Percentiles rank a stretch among this genome's conserved stretches.
These are phyloP conservation scores for Pygathrix nemaeus DNA, from an alignment of 2,113 vertebrate genomes.

Conservation along the genomic window DNA sequence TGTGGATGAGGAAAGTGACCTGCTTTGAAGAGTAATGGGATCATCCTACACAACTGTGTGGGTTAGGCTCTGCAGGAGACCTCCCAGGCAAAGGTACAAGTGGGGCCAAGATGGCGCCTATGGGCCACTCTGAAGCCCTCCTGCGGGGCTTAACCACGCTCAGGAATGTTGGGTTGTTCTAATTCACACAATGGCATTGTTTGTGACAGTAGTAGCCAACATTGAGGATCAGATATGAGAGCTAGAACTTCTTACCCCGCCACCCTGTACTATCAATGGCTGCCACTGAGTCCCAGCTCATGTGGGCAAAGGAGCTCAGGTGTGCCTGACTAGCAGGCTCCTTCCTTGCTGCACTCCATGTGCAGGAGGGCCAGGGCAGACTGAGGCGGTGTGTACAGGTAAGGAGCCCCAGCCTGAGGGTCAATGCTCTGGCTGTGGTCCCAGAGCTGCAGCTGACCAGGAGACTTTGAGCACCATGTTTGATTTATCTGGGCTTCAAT, in stretches of 20 bases:
- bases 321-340: not conserved
- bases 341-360: not conserved
- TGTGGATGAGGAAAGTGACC: not conserved
- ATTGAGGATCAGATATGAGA: not conserved
- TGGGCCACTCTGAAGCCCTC: rapidly evolving
- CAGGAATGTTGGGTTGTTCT: not conserved
- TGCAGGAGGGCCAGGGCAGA: rapidly evolving
- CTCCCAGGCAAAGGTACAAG: not conserved
- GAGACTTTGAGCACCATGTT: not conserved
- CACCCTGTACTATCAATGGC: no score
- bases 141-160: not conserved
- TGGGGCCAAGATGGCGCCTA: not conserved
- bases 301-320: rapidly evolving
- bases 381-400: rapidly evolving
- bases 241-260: not conserved
- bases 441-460: rapidly evolving
- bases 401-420: not conserved
- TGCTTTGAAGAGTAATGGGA: not conserved
- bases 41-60: rapidly evolving
- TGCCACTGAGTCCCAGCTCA: not conserved
- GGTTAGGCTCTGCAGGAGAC: not conserved
- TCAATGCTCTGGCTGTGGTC: not conserved
- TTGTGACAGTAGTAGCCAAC: not conserved
- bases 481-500: not conserved
- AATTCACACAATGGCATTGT: not conserved